Percentiles rank a stretch among this genome's conserved stretches.
phyloP scores from a whole-genome alignment of 2,888 invertebrate genomes.

The Cenopis cana region DNA sequence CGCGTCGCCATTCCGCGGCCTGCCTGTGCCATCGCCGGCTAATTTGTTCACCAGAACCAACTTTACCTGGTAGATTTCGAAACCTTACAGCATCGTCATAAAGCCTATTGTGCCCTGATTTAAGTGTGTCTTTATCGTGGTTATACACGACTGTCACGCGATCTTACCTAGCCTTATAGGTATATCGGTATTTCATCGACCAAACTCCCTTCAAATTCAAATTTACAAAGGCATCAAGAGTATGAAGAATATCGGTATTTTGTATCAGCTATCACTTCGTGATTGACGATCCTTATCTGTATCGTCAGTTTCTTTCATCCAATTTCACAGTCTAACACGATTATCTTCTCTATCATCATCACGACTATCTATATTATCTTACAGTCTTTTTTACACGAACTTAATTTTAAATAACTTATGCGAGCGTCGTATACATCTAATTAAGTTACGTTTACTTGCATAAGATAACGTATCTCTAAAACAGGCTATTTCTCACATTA shows the following conservation, averaged over 20 bases:
- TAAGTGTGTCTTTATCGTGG: background rate
- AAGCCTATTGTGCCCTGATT: constrained; percentile 13
- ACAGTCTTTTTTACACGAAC: constrained; percentile 26
- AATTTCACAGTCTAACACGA: constrained; percentile 25
- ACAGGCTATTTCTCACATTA: constrained; percentile 41
- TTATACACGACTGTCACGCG: constrained; percentile 60
- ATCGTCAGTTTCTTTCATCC: constrained; percentile 31
- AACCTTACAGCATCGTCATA: constrained; percentile 13
- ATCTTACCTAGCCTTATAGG: constrained; percentile 49
- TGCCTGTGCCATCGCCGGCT: constrained; percentile 67
- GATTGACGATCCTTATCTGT: constrained; percentile 35
- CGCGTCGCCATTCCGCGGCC: constrained; percentile 59
- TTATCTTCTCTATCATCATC: too few relatives aligned
- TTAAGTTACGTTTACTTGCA: constrained; percentile 31
- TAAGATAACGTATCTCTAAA: constrained; percentile 36
- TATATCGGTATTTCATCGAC: constrained; percentile 59
- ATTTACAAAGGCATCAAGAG: constrained; percentile 29
- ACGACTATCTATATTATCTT: too few relatives aligned
- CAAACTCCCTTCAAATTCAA: constrained; percentile 43
- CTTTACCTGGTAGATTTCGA: background rate
- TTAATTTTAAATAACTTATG: constrained; percentile 26
- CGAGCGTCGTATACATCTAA: constrained; percentile 34
- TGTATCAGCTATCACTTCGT: constrained; percentile 31
- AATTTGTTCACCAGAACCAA: constrained; percentile 55
- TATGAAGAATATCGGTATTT: constrained; percentile 22